A percentile compares a stretch with the other conserved stretches of the same genome.
These are phyloP conservation scores for Oopsacas minuta DNA, from an alignment of 37 sponge, comb jelly and placozoan species.

Conservation along the genomic window DNA sequence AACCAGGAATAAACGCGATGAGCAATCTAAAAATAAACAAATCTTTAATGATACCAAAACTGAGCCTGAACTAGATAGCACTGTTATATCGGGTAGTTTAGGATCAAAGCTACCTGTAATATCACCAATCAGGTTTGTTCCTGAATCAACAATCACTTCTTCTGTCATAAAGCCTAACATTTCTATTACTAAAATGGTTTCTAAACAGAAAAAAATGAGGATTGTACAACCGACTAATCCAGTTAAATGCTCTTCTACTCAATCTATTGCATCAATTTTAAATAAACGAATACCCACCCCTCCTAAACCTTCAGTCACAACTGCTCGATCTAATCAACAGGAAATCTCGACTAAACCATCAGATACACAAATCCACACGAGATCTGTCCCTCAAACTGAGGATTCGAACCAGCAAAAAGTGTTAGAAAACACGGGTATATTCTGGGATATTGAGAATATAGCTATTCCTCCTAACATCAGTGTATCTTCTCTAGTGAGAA, in stretches of 20 bases:
- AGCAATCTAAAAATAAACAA: too few relatives aligned
- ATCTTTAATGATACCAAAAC: background rate
- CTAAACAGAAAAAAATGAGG: background rate
- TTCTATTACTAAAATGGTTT: background rate
- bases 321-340: background rate
- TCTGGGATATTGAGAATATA: conserved; percentile 91
- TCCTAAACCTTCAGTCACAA: background rate
- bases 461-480: conserved; percentile 46
- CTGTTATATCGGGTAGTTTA: background rate
- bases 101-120: background rate
- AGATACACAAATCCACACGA: too few relatives aligned
- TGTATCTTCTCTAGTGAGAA: conserved; percentile 44
- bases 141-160: background rate
- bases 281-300: background rate
- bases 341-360: background rate
- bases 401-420: too few relatives aligned
- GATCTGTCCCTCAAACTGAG: too few relatives aligned
- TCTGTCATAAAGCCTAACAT: background rate
- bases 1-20: background rate
- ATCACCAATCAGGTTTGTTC: background rate
- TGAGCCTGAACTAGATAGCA: background rate
- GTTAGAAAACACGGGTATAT: conserved; percentile 66
- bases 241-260: background rate
- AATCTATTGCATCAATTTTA: background rate
- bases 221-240: background rate